These are phyloP conservation scores for Heliangelus exortis DNA, from an alignment of 2,797 vertebrate genomes.

Conservation along the genomic window DNA sequence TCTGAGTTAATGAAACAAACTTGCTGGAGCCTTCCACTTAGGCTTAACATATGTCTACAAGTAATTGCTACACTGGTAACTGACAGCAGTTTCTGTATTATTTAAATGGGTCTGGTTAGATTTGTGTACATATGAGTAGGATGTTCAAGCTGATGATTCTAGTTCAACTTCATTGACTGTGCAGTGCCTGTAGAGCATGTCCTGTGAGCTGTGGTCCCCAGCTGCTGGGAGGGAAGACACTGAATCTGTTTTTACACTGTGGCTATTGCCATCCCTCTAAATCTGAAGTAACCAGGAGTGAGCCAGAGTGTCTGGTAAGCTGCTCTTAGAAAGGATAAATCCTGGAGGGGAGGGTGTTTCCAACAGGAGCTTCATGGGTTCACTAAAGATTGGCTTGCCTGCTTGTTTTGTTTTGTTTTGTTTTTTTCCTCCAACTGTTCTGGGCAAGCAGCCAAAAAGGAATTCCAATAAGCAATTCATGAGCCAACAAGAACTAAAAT, in stretches of 20 bases:
- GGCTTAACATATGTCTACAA: not conserved
- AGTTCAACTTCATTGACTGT: not conserved
- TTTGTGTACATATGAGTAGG: not conserved
- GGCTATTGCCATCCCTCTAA: not conserved
- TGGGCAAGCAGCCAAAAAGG: slow-evolving; percentile 42
- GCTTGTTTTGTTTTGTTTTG: not conserved
- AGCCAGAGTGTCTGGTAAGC: not conserved
- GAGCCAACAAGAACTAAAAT: slow-evolving; percentile 34
- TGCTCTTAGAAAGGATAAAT: not conserved
- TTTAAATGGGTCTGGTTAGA: not conserved
- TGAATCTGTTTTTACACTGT: not conserved
- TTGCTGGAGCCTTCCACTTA: not conserved
- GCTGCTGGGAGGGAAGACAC: not conserved
- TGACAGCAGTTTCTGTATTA: not conserved
- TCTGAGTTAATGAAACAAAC: not conserved
- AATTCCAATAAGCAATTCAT: slow-evolving; percentile 58
- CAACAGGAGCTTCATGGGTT: not conserved
- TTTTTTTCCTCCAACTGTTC: slow-evolving; percentile 7
- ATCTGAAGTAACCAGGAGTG: not conserved
- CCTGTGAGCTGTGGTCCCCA: not conserved
- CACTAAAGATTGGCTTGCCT: not conserved
- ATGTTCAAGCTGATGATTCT: not conserved
- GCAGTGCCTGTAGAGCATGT: not conserved
- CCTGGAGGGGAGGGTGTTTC: not conserved
- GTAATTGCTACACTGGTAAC: not conserved